Evolutionary conservation across 2,797 vertebrate genomes (phyloP).

Genomic region (Graptemys geographica): DNA sequence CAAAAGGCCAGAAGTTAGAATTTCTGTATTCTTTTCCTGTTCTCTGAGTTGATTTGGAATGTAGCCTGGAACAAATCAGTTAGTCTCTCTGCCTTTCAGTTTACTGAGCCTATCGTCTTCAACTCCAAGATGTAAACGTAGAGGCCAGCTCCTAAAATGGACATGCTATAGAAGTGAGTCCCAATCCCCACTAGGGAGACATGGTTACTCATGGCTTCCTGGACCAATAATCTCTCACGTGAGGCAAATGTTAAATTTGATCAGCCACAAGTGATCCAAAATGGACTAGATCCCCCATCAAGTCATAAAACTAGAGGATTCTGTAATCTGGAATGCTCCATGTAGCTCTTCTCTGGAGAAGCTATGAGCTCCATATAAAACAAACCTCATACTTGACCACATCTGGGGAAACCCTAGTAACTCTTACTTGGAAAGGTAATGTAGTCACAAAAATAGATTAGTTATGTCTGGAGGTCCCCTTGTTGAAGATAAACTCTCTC

Average conservation of each 20-base stretch:
- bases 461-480: background rate
- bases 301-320: background rate
- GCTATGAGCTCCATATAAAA: background rate
- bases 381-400: background rate
- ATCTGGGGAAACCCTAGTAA: background rate
- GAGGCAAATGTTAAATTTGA: fast-evolving
- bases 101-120: background rate
- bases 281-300: background rate
- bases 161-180: background rate
- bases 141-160: background rate
- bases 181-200: background rate
- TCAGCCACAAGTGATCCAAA: background rate
- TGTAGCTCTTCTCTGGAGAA: background rate
- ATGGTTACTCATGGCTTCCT: slow-evolving; percentile 14
- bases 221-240: background rate
- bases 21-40: background rate
- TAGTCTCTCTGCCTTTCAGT: background rate
- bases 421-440: background rate
- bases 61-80: background rate
- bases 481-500: background rate
- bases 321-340: background rate
- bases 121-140: background rate
- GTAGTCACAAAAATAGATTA: background rate
- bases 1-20: background rate
- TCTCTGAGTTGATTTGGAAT: background rate